A percentile compares a stretch with the other conserved stretches of the same genome.
Conservation (phyloP, 2,888 invertebrate genomes). For the Maniola hyperantus region DNA sequence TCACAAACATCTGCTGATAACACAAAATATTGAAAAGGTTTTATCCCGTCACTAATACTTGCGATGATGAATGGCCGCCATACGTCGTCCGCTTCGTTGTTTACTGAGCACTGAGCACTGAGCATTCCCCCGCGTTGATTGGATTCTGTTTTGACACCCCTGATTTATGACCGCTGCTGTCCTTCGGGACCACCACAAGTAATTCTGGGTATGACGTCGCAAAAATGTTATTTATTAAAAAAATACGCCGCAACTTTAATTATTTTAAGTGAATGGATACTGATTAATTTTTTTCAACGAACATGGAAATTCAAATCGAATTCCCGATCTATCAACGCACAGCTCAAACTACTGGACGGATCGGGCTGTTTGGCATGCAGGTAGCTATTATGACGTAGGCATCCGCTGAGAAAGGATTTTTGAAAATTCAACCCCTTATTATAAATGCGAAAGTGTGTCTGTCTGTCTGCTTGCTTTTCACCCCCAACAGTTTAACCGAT, state of each 20-base stretch:
- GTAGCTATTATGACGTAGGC: too few species aligned
- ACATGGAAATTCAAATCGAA: not conserved
- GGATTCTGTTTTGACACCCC: slow-evolving; percentile 61
- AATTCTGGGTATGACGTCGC: slow-evolving; percentile 7
- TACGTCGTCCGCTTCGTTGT: slow-evolving; percentile 47
- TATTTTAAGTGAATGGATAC: not conserved
- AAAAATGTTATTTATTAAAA: slow-evolving; percentile 6
- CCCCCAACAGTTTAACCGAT: too few species aligned
- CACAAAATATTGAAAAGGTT: slow-evolving; percentile 14
- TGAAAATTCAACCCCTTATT: too few species aligned
- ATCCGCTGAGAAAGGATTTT: too few species aligned
- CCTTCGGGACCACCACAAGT: slow-evolving; percentile 8
- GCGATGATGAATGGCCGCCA: slow-evolving; percentile 53
- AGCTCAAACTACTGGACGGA: too few species aligned
- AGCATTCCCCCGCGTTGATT: slow-evolving; percentile 55
- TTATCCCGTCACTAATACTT: not conserved
- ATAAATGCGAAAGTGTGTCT: too few species aligned
- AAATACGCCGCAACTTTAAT: not conserved
- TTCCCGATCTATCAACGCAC: too few species aligned
- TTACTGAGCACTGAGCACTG: slow-evolving; percentile 41
- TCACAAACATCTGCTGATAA: slow-evolving; percentile 2
- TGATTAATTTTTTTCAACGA: not conserved
- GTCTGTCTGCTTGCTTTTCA: too few species aligned
- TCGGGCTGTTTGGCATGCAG: too few species aligned
- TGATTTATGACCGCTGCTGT: slow-evolving; percentile 49